Percentiles rank a stretch among this genome's conserved stretches.
These are phyloP conservation scores for Parapsyche elsis DNA, from an alignment of 1,140 invertebrate species.

Conservation along the genomic window DNA sequence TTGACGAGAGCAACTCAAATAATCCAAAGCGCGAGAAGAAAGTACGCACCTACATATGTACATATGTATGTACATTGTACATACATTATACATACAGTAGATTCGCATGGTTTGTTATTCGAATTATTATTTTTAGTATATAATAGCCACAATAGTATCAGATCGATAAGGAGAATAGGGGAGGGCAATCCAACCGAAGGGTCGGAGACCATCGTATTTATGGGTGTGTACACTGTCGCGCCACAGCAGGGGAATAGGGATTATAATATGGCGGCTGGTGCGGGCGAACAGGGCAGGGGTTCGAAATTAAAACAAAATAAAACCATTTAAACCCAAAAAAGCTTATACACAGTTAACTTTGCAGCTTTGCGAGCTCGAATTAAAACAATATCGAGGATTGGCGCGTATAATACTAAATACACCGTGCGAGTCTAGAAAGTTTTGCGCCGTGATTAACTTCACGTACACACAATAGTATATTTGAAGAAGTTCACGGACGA, in stretches of 20 bases:
- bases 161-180: constrained; percentile 8
- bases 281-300: neutral
- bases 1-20: constrained; percentile 20
- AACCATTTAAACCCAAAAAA: neutral
- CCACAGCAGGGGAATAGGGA: neutral
- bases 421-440: neutral
- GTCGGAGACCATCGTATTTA: constrained; percentile 3
- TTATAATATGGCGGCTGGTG: neutral
- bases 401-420: neutral
- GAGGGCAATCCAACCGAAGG: neutral
- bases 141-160: neutral
- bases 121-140: no score
- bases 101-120: no score
- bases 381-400: neutral
- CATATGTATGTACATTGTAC: no score
- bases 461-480: neutral
- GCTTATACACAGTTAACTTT: no score
- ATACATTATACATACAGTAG: no score
- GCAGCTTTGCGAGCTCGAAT: no score
- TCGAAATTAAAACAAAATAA: constrained; percentile 19
- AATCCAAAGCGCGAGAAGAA: no score
- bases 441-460: neutral
- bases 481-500: no score
- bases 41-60: no score
- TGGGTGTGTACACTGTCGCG: constrained; percentile 13